Base-by-base conservation (phyloP, 2,113 vertebrate species). In the Chloropsis hardwickii region DNA sequence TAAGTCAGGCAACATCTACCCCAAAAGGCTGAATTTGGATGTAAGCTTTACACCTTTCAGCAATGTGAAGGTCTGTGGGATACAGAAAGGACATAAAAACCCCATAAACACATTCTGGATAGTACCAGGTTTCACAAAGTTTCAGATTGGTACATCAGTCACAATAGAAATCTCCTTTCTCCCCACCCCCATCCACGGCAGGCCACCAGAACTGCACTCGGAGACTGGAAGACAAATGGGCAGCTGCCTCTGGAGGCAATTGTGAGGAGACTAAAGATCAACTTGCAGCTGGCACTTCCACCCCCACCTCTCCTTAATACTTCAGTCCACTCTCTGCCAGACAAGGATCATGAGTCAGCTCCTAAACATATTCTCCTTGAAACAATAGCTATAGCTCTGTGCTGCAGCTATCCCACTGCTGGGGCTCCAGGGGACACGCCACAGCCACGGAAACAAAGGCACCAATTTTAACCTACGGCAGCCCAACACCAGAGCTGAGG, bases 261-360 rank as follows among this genome's bases (percentile, higher is more conserved):
- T 97, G 94, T 96, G 92, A 94, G 83, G 88, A 95, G 95, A 94
- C 87, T 95, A 94, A 94, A 95, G 93, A 94, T 90, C 95, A 92
- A 85, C 87, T 72, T 96, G 96, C 94, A 96, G 93, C 95, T 93
- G 84, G 91, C 85, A 95, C 58, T 79, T 81, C 93, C 65, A 93
- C 92, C 81, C 90, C 88, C 94, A 66, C 70, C 91, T 83, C 92
- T 88, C 83, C 65, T 89, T 66, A 94, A 85, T 83, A 95, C 94
- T 94, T 94, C 67, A 96, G 95, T 95, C 89, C 83, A 94, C 95
- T 92, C 56, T 22, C 91, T 90, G 92, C 71, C 92, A 94, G 94
- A 94, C 94, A 88, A 81, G 90, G 96, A 94, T 92, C 96, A 92
- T 86, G 96, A 96, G 96, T 97, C 95, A 97, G 97, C 95, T 96